phyloP scores from a whole-genome alignment of 1,140 invertebrate genomes.

The Drosophila rhopaloa region DNA sequence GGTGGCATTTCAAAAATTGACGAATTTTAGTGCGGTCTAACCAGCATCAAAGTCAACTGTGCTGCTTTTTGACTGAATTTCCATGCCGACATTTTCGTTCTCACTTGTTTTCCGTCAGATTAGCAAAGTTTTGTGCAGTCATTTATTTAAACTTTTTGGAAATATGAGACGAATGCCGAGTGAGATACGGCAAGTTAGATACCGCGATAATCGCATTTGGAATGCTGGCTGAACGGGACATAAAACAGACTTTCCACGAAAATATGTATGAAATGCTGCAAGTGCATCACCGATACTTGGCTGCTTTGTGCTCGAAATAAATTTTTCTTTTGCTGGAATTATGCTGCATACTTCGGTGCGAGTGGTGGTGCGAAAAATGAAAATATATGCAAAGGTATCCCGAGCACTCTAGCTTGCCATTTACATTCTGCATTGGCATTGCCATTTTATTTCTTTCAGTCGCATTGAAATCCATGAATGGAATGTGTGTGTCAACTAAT shows the following conservation, averaged over 20 bases:
- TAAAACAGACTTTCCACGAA: background rate
- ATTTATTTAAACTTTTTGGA: constrained; percentile 70
- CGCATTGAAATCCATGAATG: constrained; percentile 45
- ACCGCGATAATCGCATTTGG: constrained; percentile 47
- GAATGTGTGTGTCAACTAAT: constrained; percentile 27
- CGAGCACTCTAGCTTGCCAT: constrained; percentile 31
- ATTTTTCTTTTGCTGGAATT: constrained; percentile 43
- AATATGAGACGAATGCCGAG: background rate
- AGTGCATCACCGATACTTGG: constrained; percentile 28
- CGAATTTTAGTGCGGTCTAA: constrained; percentile 67
- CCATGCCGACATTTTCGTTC: constrained; percentile 13
- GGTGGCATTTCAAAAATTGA: constrained; percentile 52
- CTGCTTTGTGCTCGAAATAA: constrained; percentile 24
- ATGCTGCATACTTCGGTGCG: constrained; percentile 11
- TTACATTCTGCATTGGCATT: constrained; percentile 40
- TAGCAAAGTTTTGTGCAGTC: constrained; percentile 71
- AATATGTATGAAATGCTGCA: background rate
- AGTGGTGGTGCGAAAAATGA: constrained; percentile 25
- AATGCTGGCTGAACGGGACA: constrained; percentile 13
- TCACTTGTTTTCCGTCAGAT: constrained; percentile 57
- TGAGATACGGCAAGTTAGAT: constrained; percentile 19
- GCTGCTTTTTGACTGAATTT: constrained; percentile 38
- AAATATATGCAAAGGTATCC: constrained; percentile 48
- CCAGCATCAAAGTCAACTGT: constrained; percentile 69
- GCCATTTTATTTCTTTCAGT: constrained; percentile 43